A percentile compares a stretch with the other conserved stretches of the same genome.
Evolutionary conservation across 2,797 vertebrate species (phyloP).

Genomic region (Hapalemur alaotrensis): DNA sequence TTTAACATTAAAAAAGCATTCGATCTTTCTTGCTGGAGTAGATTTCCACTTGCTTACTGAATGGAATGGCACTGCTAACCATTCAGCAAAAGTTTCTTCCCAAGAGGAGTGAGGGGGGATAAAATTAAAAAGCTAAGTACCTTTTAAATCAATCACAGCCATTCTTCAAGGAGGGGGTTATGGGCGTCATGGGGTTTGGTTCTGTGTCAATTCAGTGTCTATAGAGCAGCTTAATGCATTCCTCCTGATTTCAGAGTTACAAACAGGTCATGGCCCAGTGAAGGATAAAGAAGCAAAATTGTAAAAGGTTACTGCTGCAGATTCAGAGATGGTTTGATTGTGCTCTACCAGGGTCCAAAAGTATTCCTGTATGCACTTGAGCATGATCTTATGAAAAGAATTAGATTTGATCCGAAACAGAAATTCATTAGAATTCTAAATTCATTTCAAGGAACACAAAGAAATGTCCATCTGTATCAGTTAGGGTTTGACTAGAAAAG

Average conservation of each 20-base stretch:
- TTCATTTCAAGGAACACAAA: background rate
- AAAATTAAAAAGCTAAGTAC: background rate
- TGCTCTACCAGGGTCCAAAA: conserved; percentile 53
- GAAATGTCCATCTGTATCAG: background rate
- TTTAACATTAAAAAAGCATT: background rate
- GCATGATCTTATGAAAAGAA: background rate
- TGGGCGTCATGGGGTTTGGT: background rate
- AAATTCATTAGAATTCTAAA: conserved; percentile 19
- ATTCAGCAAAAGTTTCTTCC: background rate
- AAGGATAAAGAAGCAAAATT: conserved; percentile 56
- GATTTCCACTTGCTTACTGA: background rate
- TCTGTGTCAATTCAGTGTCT: conserved; percentile 19
- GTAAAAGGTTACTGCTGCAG: conserved; percentile 38
- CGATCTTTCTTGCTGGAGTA: background rate
- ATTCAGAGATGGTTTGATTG: conserved; percentile 63
- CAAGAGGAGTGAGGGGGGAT: background rate
- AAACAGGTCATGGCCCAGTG: background rate
- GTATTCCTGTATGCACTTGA: background rate
- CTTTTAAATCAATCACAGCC: conserved; percentile 19
- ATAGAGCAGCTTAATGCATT: background rate
- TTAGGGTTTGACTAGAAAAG: background rate
- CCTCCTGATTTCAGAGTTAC: background rate
- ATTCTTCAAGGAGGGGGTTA: conserved; percentile 33
- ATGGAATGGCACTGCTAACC: background rate
- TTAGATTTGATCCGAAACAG: conserved; percentile 2